Evolutionary conservation across 2,797 vertebrate genomes (phyloP).

Genomic region (Gymnothorax javanicus): DNA sequence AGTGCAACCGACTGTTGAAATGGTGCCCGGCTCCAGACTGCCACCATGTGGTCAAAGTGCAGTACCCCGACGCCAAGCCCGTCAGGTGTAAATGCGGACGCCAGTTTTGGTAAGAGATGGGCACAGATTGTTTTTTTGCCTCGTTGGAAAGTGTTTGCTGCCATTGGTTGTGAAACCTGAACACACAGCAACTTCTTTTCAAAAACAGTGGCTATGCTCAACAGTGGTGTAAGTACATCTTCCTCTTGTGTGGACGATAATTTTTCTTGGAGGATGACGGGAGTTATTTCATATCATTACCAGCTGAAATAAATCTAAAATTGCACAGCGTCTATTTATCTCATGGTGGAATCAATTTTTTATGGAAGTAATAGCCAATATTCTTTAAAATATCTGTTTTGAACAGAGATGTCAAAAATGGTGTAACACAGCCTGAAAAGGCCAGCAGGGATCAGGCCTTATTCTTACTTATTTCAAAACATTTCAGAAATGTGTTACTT

Average conservation of each 20-base stretch:
- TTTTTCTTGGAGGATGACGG: not conserved
- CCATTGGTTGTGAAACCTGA: not conserved
- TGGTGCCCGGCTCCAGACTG: conserved; percentile 99
- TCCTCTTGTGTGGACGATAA: not conserved
- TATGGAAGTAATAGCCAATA: not conserved
- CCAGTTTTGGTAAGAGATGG: conserved; percentile 90
- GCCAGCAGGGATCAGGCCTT: not conserved
- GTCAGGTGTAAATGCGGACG: conserved; percentile 98
- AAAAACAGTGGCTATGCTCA: not conserved
- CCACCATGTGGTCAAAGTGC: conserved; percentile 98
- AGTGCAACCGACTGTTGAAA: conserved; percentile 99
- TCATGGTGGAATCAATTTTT: not conserved
- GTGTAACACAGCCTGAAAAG: not conserved
- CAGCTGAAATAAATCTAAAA: no score
- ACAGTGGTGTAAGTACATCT: not conserved
- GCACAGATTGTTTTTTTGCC: not conserved
- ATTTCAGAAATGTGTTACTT: no score
- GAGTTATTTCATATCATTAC: not conserved
- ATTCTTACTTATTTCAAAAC: not conserved
- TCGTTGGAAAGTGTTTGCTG: not conserved
- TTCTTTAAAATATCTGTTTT: not conserved
- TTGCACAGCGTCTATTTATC: not conserved
- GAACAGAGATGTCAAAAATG: not conserved
- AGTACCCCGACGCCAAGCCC: conserved; percentile 98
- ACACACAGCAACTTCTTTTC: not conserved